These are phyloP conservation scores for Limnephilus rhombicus DNA, from an alignment of 2,888 invertebrate genomes.

Conservation along the genomic window DNA sequence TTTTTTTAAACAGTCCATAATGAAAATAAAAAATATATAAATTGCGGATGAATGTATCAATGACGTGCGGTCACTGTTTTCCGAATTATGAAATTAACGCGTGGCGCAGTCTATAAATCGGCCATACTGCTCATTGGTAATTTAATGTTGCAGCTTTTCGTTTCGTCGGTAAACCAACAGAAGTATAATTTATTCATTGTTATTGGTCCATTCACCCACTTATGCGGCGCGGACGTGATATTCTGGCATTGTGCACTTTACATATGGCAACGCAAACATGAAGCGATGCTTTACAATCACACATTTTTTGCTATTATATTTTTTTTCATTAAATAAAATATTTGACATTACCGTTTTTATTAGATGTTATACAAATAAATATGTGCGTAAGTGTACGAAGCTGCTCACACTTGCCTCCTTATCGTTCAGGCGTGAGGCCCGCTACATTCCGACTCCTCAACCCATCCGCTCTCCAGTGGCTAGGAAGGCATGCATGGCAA, in stretches of 20 bases:
- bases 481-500: no score
- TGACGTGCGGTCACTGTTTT: neutral
- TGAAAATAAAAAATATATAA: no score
- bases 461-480: no score
- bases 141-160: constrained; percentile 22
- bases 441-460: no score
- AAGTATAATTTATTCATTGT: constrained; percentile 34
- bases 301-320: no score
- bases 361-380: neutral
- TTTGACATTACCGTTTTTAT: neutral
- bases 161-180: constrained; percentile 26
- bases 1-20: no score
- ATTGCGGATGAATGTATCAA: neutral
- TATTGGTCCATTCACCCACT: neutral
- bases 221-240: neutral
- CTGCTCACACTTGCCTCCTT: no score
- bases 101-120: neutral
- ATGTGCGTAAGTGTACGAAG: no score
- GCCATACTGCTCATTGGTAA: neutral
- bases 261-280: neutral
- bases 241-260: neutral
- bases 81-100: neutral
- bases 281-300: neutral
- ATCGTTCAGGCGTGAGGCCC: no score
- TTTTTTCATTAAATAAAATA: neutral